Conservation (phyloP, 2,888 invertebrate species). For the Galeopsomyia nigrocyanea region DNA sequence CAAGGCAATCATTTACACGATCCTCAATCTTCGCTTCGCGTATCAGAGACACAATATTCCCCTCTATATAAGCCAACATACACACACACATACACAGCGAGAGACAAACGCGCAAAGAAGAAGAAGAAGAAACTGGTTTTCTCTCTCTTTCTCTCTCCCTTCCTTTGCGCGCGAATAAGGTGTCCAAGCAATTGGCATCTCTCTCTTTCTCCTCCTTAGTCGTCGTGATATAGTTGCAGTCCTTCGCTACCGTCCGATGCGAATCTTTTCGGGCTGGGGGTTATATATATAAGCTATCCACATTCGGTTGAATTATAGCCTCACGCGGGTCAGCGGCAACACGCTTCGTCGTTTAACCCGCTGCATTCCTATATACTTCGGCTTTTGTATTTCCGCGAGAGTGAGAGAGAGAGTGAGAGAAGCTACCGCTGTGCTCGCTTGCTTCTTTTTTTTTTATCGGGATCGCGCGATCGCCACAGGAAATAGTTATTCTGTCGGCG, state of each 20-base stretch:
- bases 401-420: too few species aligned
- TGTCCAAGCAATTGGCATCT: conserved; percentile 46
- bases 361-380: conserved; percentile 7
- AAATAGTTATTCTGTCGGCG: conserved; percentile 47
- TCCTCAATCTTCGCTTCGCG: background rate
- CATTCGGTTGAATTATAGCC: conserved; percentile 62
- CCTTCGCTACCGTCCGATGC: conserved; percentile 57
- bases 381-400: conserved; percentile 59
- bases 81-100: too few species aligned
- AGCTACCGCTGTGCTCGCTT: conserved; percentile 45
- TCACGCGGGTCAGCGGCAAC: conserved; percentile 63
- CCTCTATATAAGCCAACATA: background rate
- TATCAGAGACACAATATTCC: conserved; percentile 8
- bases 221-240: conserved; percentile 60
- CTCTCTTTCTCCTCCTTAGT: conserved; percentile 4
- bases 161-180: conserved; percentile 33
- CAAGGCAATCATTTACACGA: too few species aligned
- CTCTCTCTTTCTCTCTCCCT: conserved; percentile 9
- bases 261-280: conserved; percentile 50
- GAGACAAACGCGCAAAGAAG: too few species aligned
- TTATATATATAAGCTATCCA: conserved; percentile 11
- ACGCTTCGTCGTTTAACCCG: conserved; percentile 67
- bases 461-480: conserved; percentile 51
- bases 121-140: conserved; percentile 37
- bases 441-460: conserved; percentile 49